Evolutionary conservation across 2,888 invertebrate species (phyloP), one percentile per base, ranked within the genome.

Genomic region (Gymnocheta viridis): DNA sequence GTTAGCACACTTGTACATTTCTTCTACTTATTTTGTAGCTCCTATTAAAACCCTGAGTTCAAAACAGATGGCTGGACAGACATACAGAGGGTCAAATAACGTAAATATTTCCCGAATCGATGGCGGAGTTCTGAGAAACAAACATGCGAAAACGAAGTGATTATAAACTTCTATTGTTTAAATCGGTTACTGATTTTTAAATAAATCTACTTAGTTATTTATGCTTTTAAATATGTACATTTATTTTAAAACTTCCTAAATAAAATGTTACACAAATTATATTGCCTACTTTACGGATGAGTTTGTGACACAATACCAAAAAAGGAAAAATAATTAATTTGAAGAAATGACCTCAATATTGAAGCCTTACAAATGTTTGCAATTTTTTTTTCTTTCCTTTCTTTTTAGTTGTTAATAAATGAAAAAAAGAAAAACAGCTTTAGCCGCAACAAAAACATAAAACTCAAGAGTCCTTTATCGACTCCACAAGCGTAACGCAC

Each of bases 321-420:
- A 2, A 27, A 24, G 27, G 5, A 17, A 3, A n/a, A 44, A 38
- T 14, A 58, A 41, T 32, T 41, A 19, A 70, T 56, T 76, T 38
- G 24, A 64, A 22, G n/a, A 17, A 62, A 67, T 62, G 51, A 73
- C 67, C 72, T 78, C 82, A 82, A 73, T 62, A 54, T n/a, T 29
- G 78, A 82, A 82, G 62, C 72, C 82, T 35, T 82, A 67, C 41
- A 82, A 67, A 51, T 62, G 47, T 54, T 74, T 51, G 35, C 24
- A 74, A 80, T 66, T 58, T 66, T 41, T 67, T 64, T 38, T 66
- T 22, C 2, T 32, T 38, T 49, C 7, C 29, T 24, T 14, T 41
- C 17, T 32, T 29, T 54, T 14, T 29, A 2, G 17, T 54, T 56
- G 19, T 47, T 32, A 17, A 32, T 10, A 58, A 54, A 32, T 3